phyloP scores from a whole-genome alignment of 2,113 vertebrate genomes.

The Dicentrarchus labrax region DNA sequence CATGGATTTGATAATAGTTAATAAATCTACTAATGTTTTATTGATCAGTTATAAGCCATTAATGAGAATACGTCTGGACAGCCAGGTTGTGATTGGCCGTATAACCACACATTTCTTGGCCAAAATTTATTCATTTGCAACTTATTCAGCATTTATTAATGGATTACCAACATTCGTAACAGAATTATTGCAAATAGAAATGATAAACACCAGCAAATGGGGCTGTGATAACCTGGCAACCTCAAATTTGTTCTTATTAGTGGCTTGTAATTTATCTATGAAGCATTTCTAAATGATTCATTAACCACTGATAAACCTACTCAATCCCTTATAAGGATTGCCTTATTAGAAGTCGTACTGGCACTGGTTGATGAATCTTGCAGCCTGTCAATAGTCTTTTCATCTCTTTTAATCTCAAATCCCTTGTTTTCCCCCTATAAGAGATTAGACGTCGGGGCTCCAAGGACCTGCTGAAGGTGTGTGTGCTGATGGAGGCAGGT shows the following conservation, averaged over 20 bases:
- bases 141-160: neutral
- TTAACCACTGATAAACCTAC: neutral
- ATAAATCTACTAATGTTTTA: neutral
- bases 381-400: neutral
- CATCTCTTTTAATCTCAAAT: slow-evolving; percentile 8
- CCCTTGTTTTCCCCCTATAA: slow-evolving; percentile 49
- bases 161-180: neutral
- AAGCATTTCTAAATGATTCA: neutral
- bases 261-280: neutral
- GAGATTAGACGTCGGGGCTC: slow-evolving; percentile 91
- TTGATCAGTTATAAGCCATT: too few relatives aligned
- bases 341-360: neutral
- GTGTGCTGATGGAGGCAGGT: slow-evolving; percentile 83
- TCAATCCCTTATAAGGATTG: neutral
- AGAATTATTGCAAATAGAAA: neutral
- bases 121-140: neutral
- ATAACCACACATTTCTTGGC: neutral
- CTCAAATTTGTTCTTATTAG: neutral
- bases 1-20: neutral
- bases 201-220: neutral
- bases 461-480: slow-evolving; percentile 89
- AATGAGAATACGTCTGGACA: neutral
- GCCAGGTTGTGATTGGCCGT: neutral
- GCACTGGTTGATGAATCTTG: slow-evolving; percentile 12
- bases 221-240: neutral